Conservation (phyloP, 2,113 vertebrate genomes). For the Caracal caracal region DNA sequence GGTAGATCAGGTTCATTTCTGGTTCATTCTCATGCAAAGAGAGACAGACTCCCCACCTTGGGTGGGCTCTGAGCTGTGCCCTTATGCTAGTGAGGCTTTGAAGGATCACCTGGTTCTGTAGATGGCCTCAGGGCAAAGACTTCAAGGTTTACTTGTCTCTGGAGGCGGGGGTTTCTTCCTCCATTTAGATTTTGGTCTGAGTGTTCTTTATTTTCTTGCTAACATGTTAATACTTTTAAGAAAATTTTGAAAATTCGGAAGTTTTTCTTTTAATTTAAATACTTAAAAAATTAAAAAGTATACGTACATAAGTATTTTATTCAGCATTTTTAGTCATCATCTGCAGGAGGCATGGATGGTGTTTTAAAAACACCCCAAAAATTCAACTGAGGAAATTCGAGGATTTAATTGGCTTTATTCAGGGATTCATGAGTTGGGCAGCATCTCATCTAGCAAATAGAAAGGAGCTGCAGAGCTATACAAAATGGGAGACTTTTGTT, state of each 20-base stretch:
- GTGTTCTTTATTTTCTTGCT: background rate
- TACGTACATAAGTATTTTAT: background rate
- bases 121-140: background rate
- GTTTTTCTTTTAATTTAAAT: background rate
- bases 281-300: background rate
- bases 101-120: slow-evolving; percentile 14
- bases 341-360: background rate
- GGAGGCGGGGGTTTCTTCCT: background rate
- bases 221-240: background rate
- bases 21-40: background rate
- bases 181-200: background rate
- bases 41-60: background rate
- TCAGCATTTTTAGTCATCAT: background rate
- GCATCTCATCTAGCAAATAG: background rate
- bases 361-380: background rate
- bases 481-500: background rate
- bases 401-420: background rate
- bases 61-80: background rate
- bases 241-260: background rate
- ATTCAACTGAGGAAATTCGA: background rate
- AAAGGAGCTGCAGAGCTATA: background rate
- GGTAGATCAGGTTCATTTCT: background rate
- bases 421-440: background rate
- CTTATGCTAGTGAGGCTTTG: background rate
- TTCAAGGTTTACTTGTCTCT: background rate